Evolutionary conservation across 2,113 vertebrate genomes (phyloP).

Genomic region (Eudyptes chrysolophus): DNA sequence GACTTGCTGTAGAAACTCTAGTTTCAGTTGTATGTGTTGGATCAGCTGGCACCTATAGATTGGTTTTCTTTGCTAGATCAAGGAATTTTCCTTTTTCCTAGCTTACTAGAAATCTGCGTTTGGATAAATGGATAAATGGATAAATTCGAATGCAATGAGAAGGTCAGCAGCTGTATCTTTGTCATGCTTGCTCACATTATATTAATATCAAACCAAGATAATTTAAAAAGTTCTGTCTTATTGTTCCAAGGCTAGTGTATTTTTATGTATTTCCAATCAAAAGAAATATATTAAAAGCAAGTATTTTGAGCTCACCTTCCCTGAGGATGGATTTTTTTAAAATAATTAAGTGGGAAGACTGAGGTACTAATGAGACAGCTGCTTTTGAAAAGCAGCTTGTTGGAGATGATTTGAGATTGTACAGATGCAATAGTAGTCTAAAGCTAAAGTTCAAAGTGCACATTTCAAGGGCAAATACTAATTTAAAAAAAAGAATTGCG

Average conservation of each 20-base stretch:
- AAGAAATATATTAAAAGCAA: constrained; percentile 16
- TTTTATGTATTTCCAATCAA: constrained; percentile 44
- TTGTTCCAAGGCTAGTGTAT: constrained; percentile 34
- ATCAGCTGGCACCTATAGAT: constrained; percentile 32
- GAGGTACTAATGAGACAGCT: constrained; percentile 19
- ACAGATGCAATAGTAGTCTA: constrained; percentile 1
- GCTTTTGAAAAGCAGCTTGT: neutral
- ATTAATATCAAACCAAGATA: constrained; percentile 30
- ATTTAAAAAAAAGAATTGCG: neutral
- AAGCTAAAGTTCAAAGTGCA: constrained; percentile 39
- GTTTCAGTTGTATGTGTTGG: neutral
- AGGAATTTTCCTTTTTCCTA: constrained; percentile 41
- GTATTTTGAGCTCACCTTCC: constrained; percentile 26
- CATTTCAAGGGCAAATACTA: constrained; percentile 37
- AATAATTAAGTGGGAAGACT: constrained; percentile 26
- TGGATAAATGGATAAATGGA: constrained; percentile 9
- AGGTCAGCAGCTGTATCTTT: constrained; percentile 37
- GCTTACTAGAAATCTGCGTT: constrained; percentile 16
- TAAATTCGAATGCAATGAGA: constrained; percentile 44
- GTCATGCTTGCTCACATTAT: constrained; percentile 19
- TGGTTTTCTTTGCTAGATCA: constrained; percentile 50
- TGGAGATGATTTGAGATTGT: neutral
- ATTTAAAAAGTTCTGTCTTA: constrained; percentile 11
- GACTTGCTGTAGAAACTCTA: neutral
- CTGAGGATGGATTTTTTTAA: constrained; percentile 14